Conservation (phyloP, 37 sponge, comb jelly and placozoan species). For the Lycopodina hypogea region DNA sequence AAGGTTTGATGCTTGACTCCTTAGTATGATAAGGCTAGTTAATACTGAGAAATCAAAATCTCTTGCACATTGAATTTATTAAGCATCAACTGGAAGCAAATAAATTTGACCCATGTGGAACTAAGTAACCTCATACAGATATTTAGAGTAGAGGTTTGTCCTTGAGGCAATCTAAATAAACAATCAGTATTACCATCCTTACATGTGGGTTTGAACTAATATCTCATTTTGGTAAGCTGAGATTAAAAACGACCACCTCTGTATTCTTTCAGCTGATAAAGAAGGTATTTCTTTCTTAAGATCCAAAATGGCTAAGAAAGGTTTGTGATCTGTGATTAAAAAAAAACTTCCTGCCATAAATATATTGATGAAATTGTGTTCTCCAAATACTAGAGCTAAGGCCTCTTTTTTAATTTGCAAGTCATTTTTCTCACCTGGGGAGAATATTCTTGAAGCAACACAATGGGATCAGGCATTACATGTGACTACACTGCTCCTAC, state of each 20-base stretch:
- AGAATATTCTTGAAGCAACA: slow-evolving; percentile 12
- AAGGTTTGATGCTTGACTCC: slow-evolving; percentile 18
- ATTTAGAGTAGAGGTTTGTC: neutral
- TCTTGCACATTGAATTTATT: slow-evolving; percentile 39
- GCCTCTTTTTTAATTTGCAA: slow-evolving; percentile 41
- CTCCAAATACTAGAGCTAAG: slow-evolving; percentile 21
- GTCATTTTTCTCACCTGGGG: slow-evolving; percentile 12
- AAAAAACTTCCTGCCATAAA: slow-evolving; percentile 4
- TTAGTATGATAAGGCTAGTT: slow-evolving; percentile 10
- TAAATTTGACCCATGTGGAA: neutral
- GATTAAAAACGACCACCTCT: slow-evolving; percentile 30
- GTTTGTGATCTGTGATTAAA: slow-evolving; percentile 24
- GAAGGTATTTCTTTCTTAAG: slow-evolving; percentile 11
- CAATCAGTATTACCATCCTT: slow-evolving; percentile 16
- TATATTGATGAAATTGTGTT: slow-evolving; percentile 24
- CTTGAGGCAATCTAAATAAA: neutral
- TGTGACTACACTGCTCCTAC: slow-evolving; percentile 39
- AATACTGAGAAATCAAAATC: slow-evolving; percentile 30
- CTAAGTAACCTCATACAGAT: neutral
- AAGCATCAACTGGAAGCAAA: neutral
- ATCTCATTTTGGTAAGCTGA: slow-evolving; percentile 28
- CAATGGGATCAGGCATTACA: slow-evolving; percentile 8
- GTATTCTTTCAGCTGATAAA: slow-evolving; percentile 28
- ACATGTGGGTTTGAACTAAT: neutral
- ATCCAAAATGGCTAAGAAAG: slow-evolving; percentile 17